phyloP scores from a whole-genome alignment of 2,888 invertebrate genomes.

The Athalia rosae region DNA sequence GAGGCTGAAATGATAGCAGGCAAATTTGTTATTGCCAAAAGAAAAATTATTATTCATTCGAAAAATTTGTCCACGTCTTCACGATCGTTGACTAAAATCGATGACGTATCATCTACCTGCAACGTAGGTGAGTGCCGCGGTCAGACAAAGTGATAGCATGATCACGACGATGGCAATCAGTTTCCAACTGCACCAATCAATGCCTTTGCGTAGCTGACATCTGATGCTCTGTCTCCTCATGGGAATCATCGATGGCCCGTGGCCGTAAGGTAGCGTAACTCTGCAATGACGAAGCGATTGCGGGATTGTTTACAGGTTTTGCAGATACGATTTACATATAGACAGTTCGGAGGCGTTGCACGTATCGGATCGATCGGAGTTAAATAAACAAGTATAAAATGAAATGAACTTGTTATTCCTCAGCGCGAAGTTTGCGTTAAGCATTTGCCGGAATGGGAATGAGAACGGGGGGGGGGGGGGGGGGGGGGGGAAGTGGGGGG shows the following conservation, averaged over 20 bases:
- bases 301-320: not conserved
- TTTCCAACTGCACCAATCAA: conserved; percentile 94
- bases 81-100: too few relatives aligned
- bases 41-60: not conserved
- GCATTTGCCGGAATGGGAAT: not conserved
- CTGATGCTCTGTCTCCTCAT: conserved; percentile 77
- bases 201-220: conserved; percentile 91
- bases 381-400: conserved; percentile 9
- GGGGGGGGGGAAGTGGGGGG: too few relatives aligned
- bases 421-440: conserved; percentile 2
- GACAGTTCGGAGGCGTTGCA: too few relatives aligned
- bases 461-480: too few relatives aligned
- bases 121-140: conserved; percentile 90
- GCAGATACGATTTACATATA: too few relatives aligned
- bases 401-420: not conserved
- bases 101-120: conserved; percentile 80
- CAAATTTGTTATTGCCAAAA: not conserved
- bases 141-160: conserved; percentile 87
- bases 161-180: conserved; percentile 93
- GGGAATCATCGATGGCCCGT: conserved; percentile 71
- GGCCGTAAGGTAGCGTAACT: conserved; percentile 71
- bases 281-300: conserved; percentile 53
- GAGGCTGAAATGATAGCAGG: conserved; percentile 78
- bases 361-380: not conserved
- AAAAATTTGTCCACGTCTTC: not conserved